Conservation (phyloP, 2,888 invertebrate genomes). For the Apotomis turbidana region DNA sequence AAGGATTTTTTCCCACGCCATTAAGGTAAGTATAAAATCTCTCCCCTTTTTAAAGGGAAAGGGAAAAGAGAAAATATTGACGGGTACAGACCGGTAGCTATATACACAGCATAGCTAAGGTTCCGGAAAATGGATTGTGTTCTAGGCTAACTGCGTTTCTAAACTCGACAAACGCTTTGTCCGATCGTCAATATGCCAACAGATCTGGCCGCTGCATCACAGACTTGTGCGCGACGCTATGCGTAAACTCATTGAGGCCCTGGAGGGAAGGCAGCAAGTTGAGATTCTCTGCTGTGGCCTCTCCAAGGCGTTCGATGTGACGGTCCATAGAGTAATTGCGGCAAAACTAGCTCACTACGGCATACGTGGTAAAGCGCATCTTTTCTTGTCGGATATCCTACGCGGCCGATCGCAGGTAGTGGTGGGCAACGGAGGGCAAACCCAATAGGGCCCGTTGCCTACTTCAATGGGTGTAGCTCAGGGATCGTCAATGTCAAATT, state of each 20-base stretch:
- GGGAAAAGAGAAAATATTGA: conserved; percentile 30
- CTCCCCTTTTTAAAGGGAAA: conserved; percentile 25
- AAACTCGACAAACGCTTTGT: neutral
- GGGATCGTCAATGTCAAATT: conserved; percentile 24
- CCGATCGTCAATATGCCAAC: conserved; percentile 4
- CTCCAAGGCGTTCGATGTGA: conserved; percentile 8
- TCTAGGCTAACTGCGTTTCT: neutral
- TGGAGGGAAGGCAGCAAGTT: conserved; percentile 20
- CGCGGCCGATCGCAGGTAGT: neutral
- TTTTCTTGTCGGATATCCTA: no score
- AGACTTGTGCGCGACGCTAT: conserved; percentile 18
- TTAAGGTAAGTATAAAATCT: neutral
- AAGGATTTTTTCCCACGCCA: neutral
- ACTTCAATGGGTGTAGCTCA: conserved; percentile 19
- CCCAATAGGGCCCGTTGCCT: neutral
- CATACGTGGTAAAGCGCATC: neutral
- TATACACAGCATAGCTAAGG: conserved; percentile 21
- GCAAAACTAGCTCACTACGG: conserved; percentile 31
- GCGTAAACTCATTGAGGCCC: neutral
- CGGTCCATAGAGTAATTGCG: conserved; percentile 19
- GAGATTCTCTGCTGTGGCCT: conserved; percentile 26
- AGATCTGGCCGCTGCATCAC: conserved; percentile 17
- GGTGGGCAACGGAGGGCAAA: neutral
- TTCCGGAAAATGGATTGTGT: neutral
- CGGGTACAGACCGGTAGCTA: conserved; percentile 23